Evolutionary conservation across 2,797 vertebrate species (phyloP), one percentile per base, ranked within the genome.

Genomic region (Anolis apletophallus): DNA sequence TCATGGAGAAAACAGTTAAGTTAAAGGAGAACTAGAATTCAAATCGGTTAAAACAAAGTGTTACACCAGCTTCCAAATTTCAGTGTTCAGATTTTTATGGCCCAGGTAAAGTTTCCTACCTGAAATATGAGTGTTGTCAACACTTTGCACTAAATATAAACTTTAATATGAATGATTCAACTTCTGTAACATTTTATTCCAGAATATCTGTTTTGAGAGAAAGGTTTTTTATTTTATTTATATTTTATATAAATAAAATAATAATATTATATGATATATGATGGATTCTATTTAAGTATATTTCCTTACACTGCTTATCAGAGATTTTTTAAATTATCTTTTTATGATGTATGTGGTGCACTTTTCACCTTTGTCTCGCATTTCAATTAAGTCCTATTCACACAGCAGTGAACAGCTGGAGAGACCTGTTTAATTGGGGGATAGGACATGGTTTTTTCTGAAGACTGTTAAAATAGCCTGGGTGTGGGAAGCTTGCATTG

Each of bases 401-500:
- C 81, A 84, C 69, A 80, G 19, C 54, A 84, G 86, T 59, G 36
- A 76, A 84, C 86, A 87, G 86, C 86, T 84, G 81, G 57, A 79
- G 68, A 83, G 76, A 64, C 81, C 86, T 73, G 19, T 40, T 61
- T 86, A 86, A 86, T 81, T 86, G 85, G 59, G 72, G 50, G 72
- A 50, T 46, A 81, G 81, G 69, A 84, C 86, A 84, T 87, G 71
- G 32, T 84, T 87, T 87, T n/a, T 87, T 71, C 69, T 73, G 55
- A 69, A 87, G 81, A 84, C 57, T 26, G 8, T 84, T 84, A 84
- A 87, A 87, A 87, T 87, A 87, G 76, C 81, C 76, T 84, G 81
- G 81, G 86, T 74, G 86, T 84, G 32, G 81, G 57, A 57, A 84
- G 76, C 57, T 83, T 87, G 68, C 76, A 67, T 87, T 84, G 83